Base-by-base conservation (phyloP, 2,888 invertebrate genomes). In the Cyclophora punctaria region DNA sequence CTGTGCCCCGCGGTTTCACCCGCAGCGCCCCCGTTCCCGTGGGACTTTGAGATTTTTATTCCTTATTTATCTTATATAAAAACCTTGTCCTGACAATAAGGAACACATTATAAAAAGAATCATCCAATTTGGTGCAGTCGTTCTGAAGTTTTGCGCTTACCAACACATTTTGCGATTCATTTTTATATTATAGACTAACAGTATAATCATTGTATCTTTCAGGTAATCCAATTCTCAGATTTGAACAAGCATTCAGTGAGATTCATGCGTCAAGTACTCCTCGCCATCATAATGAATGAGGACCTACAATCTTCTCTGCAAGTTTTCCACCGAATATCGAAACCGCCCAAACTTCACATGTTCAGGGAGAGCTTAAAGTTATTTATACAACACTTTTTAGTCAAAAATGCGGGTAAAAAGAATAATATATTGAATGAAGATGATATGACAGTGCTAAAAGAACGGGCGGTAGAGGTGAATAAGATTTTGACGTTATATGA, bases 141-240 rank as follows among this genome's bases (percentile, higher is more conserved):
- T n/a, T n/a, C n/a, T n/a, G n/a, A n/a, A n/a, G n/a, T n/a, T n/a
- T n/a, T n/a, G n/a, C n/a, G n/a, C n/a, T n/a, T n/a, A n/a, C n/a
- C n/a, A n/a, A n/a, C n/a, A n/a, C n/a, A n/a, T n/a, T n/a, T n/a
- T n/a, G n/a, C n/a, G n/a, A n/a, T n/a, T n/a, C n/a, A n/a, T n/a
- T n/a, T n/a, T n/a, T n/a, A n/a, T n/a, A n/a, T n/a, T n/a, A n/a
- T n/a, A n/a, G n/a, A n/a, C n/a, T 20, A 20, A 20, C 20, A 20
- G 2, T 20, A 20, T 20, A 20, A 41, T 7, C 3, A 43, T 2
- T 7, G 7, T 7, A 43, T 7, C 5, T 20, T 34, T 20, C 80
- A 95, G 95, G 91, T 94, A n/a, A 91, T 98, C 34, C 91, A 97
- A 71, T 97, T 98, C 80, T 92, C 94, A 0, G 95, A 97, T 66